phyloP scores from a whole-genome alignment of 2,797 vertebrate species.

The Aphelocoma californica region DNA sequence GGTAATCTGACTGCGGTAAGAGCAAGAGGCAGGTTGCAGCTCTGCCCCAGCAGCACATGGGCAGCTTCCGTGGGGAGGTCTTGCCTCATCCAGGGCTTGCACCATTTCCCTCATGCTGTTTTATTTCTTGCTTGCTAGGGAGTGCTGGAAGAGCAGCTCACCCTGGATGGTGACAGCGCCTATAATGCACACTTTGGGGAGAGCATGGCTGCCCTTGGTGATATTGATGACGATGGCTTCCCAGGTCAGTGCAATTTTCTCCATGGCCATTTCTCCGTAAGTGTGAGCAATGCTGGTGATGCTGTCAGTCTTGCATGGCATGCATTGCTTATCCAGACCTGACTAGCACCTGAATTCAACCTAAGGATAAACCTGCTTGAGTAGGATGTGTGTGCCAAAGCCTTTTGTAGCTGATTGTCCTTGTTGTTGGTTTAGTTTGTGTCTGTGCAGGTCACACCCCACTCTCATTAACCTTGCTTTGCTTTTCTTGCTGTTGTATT shows the following conservation, averaged over 20 bases:
- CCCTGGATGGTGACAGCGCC: conserved; percentile 82
- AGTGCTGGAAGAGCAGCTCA: conserved; percentile 85
- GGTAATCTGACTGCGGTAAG: background rate
- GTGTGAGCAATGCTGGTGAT: background rate
- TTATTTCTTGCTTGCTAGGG: conserved; percentile 80
- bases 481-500: background rate
- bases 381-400: background rate
- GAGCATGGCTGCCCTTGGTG: conserved; percentile 86
- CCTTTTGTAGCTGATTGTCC: background rate
- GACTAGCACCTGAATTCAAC: background rate
- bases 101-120: background rate
- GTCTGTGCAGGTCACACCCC: background rate
- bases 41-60: background rate
- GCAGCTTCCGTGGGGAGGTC: background rate
- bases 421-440: background rate
- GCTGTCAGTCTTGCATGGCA: background rate
- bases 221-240: conserved; percentile 95
- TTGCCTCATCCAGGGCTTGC: background rate
- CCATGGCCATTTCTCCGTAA: fast-evolving
- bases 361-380: background rate
- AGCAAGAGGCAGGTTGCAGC: background rate
- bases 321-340: background rate
- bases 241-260: conserved; percentile 79
- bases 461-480: background rate
- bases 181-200: conserved; percentile 98